These are phyloP conservation scores for Psettodes erumei DNA, from an alignment of 2,113 vertebrate genomes.

Conservation along the genomic window DNA sequence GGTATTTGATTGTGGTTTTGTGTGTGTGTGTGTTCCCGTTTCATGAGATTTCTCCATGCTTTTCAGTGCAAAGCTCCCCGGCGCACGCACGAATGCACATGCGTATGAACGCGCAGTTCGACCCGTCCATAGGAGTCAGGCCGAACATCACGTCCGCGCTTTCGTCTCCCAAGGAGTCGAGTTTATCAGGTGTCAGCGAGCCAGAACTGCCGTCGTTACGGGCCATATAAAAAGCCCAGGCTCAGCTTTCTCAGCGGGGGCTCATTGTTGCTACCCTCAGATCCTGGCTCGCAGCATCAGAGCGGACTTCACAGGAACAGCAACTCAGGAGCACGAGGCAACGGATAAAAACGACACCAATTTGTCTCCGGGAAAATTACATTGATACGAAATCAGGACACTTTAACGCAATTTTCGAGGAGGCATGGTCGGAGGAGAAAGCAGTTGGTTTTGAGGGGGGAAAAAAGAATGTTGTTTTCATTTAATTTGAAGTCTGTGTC, in stretches of 20 bases:
- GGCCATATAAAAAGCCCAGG: conserved; percentile 34
- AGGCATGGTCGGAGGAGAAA: neutral
- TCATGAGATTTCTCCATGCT: neutral
- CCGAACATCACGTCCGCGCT: neutral
- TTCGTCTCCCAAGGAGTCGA: conserved; percentile 6
- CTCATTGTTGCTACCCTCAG: conserved; percentile 15
- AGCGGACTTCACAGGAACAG: conserved; percentile 29
- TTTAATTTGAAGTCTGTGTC: neutral
- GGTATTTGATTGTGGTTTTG: conserved; percentile 13
- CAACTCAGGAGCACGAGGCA: neutral
- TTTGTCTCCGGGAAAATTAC: neutral
- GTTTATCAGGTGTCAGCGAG: conserved; percentile 55
- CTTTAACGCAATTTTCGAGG: neutral
- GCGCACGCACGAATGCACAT: neutral
- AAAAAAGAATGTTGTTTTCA: neutral
- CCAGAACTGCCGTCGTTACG: conserved; percentile 26
- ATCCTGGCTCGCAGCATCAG: conserved; percentile 11
- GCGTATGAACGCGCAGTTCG: too few relatives aligned
- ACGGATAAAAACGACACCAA: neutral
- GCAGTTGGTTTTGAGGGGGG: neutral
- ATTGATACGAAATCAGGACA: too few relatives aligned
- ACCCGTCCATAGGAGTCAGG: neutral
- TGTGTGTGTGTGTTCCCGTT: neutral
- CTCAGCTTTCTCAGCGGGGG: conserved; percentile 36
- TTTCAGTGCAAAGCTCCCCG: neutral